Conservation (phyloP, 2,888 invertebrate species). For the Xanthorhoe designata region DNA sequence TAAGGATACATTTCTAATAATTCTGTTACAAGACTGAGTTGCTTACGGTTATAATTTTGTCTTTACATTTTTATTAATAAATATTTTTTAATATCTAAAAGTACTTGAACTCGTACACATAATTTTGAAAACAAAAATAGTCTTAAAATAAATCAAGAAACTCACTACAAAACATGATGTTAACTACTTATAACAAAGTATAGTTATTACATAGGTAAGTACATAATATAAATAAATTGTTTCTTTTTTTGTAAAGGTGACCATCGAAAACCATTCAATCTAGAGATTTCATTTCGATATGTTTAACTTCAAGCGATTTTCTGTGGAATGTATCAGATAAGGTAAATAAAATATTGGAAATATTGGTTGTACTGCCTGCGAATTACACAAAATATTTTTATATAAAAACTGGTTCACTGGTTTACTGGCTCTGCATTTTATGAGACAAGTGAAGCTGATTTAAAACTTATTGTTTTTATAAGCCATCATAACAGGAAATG, state of each 20-base stretch:
- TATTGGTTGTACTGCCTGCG: slow-evolving; percentile 4
- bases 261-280: slow-evolving; percentile 11
- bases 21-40: no score
- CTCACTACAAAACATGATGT: no score
- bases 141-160: no score
- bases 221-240: neutral
- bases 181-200: no score
- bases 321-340: slow-evolving; percentile 16
- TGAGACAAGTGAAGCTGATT: neutral
- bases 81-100: no score
- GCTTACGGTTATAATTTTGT: no score
- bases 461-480: neutral
- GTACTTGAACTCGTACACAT: no score
- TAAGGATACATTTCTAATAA: no score
- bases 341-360: slow-evolving; percentile 8
- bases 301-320: slow-evolving; percentile 11
- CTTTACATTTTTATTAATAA: no score
- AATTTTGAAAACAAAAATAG: no score
- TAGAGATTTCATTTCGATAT: slow-evolving; percentile 18
- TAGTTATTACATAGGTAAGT: no score
- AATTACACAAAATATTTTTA: neutral
- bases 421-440: neutral
- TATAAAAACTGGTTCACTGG: neutral
- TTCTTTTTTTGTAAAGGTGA: slow-evolving; percentile 12
- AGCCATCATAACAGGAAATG: neutral